A percentile compares a stretch with the other conserved stretches of the same genome.
These are phyloP conservation scores for Tiliacea citrago DNA, from an alignment of 2,888 invertebrate species.

Conservation along the genomic window DNA sequence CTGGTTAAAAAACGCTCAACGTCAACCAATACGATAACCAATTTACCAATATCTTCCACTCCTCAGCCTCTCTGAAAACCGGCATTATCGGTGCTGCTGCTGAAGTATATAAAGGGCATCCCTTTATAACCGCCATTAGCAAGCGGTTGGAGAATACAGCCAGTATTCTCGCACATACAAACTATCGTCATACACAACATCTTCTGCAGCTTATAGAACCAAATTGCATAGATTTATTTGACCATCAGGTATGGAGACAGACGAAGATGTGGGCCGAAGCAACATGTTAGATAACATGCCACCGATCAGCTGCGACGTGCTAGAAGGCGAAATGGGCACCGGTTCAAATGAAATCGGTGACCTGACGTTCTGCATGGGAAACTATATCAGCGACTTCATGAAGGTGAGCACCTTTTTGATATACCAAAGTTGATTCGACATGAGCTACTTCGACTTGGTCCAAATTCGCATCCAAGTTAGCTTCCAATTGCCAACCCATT, in stretches of 20 bases:
- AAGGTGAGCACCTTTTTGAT: constrained; percentile 90
- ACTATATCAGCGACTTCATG: constrained; percentile 96
- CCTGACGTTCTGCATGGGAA: constrained; percentile 96
- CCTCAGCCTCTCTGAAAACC: not conserved
- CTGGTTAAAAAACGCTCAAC: too few species aligned
- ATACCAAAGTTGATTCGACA: not conserved
- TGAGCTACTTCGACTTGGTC: not conserved
- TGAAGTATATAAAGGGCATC: not conserved
- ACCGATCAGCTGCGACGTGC: constrained; percentile 81
- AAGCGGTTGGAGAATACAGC: not conserved
- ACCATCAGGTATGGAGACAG: constrained; percentile 80
- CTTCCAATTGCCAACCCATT: not conserved
- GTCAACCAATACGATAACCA: not conserved
- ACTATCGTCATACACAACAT: not conserved
- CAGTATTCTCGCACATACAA: not conserved
- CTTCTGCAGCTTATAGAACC: not conserved
- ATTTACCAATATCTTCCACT: not conserved
- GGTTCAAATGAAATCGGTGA: constrained; percentile 93
- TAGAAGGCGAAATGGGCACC: constrained; percentile 79
- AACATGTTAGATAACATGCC: constrained; percentile 85
- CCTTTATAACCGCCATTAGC: not conserved
- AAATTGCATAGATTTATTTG: constrained; percentile 7
- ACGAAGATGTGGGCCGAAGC: constrained; percentile 79
- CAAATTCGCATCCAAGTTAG: not conserved
- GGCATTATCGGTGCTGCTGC: not conserved